Evolutionary conservation across 2,113 vertebrate species (phyloP).

Genomic region (Hiodon alosoides): DNA sequence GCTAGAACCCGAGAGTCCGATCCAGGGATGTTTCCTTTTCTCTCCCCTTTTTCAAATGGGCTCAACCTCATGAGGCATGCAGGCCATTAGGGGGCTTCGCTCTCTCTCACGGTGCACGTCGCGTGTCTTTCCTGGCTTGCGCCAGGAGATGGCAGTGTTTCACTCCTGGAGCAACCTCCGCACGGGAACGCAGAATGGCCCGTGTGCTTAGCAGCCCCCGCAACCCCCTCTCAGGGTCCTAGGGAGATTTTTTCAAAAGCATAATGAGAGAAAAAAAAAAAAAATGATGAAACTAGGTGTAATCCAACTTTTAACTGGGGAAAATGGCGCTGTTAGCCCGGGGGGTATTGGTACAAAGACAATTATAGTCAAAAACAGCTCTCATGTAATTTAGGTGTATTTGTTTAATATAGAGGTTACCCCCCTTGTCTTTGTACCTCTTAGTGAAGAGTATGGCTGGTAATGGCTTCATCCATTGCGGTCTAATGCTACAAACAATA

Average conservation of each 20-base stretch:
- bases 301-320: slow-evolving; percentile 47
- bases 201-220: slow-evolving; percentile 32
- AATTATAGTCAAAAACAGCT: background rate
- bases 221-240: slow-evolving; percentile 28
- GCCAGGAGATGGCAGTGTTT: slow-evolving; percentile 29
- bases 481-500: too few species aligned
- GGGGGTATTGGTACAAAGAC: slow-evolving; percentile 26
- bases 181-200: slow-evolving; percentile 27
- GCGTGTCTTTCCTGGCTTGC: slow-evolving; percentile 17
- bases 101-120: background rate
- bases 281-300: slow-evolving; percentile 59
- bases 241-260: slow-evolving; percentile 41
- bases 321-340: slow-evolving; percentile 34
- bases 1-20: background rate
- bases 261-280: slow-evolving; percentile 38
- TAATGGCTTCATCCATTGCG: too few species aligned
- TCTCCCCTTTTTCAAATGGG: slow-evolving; percentile 19
- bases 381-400: background rate
- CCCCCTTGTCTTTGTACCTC: background rate
- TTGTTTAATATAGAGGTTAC: background rate
- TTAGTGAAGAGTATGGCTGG: too few species aligned
- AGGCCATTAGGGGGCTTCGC: slow-evolving; percentile 45
- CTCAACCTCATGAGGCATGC: slow-evolving; percentile 44
- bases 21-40: background rate
- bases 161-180: background rate